Evolutionary conservation across 1,140 invertebrate genomes (phyloP).

Genomic region (Drosophila tsacasi): DNA sequence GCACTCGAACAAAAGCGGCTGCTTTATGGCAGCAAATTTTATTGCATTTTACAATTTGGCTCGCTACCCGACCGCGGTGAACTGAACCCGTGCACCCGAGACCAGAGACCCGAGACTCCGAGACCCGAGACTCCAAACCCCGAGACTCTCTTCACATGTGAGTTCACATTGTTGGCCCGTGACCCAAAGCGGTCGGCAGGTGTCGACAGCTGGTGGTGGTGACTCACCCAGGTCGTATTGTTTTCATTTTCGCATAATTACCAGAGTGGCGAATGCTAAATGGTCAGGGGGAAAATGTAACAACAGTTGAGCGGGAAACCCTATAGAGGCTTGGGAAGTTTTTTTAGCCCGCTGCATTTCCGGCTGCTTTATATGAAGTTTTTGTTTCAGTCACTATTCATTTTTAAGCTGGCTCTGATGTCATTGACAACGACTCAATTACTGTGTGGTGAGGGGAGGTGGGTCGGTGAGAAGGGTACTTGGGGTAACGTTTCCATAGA

Average conservation of each 20-base stretch:
- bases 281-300: constrained; percentile 64
- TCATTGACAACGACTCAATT: constrained; percentile 73
- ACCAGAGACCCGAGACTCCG: constrained; percentile 13
- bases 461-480: constrained; percentile 2
- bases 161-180: constrained; percentile 81
- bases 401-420: constrained; percentile 49
- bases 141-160: constrained; percentile 61
- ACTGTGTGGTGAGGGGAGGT: neutral
- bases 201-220: constrained; percentile 65
- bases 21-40: constrained; percentile 62
- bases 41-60: constrained; percentile 63
- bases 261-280: constrained; percentile 55
- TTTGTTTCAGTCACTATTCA: constrained; percentile 24
- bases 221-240: constrained; percentile 65
- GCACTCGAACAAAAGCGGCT: constrained; percentile 57
- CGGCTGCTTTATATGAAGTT: constrained; percentile 57
- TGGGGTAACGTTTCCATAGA: constrained; percentile 36
- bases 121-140: neutral
- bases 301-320: constrained; percentile 72
- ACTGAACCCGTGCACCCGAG: constrained; percentile 16
- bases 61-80: constrained; percentile 31
- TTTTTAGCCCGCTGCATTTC: constrained; percentile 63
- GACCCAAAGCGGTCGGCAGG: constrained; percentile 71
- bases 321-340: constrained; percentile 56
- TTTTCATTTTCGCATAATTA: constrained; percentile 81